Conservation (phyloP, 2,888 invertebrate genomes). For the Pteria penguin region DNA sequence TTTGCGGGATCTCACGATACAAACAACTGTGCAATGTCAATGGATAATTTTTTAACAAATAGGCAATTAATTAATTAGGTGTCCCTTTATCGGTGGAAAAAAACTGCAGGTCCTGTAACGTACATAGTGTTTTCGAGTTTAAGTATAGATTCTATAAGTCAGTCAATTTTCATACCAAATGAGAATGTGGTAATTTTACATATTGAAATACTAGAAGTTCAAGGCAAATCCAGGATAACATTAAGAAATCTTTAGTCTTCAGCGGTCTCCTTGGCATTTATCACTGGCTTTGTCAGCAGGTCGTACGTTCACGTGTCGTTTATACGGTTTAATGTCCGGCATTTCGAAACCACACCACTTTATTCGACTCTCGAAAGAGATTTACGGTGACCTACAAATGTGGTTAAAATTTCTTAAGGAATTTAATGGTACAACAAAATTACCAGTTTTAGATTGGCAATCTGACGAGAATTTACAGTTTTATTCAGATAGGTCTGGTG, state of each 20-base stretch:
- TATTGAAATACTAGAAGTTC: no score
- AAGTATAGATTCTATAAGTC: neutral
- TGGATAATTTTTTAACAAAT: neutral
- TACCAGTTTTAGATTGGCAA: no score
- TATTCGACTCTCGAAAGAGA: neutral
- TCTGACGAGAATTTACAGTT: neutral
- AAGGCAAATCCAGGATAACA: no score
- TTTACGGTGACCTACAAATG: neutral
- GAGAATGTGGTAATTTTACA: neutral
- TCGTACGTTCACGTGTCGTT: neutral
- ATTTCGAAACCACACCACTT: neutral
- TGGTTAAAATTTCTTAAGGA: neutral
- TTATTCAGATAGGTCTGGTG: neutral
- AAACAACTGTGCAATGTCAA: neutral
- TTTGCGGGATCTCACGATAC: neutral
- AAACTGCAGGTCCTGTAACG: neutral
- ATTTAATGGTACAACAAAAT: no score
- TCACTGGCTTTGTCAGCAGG: slow-evolving; percentile 4
- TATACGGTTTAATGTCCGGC: no score
- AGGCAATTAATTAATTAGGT: no score
- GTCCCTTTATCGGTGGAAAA: neutral
- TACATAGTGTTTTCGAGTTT: neutral
- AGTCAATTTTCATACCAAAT: no score
- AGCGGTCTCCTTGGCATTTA: neutral
- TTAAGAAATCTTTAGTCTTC: neutral